Base-by-base conservation (phyloP, 2,113 vertebrate species). In the Bambusicola thoracicus region DNA sequence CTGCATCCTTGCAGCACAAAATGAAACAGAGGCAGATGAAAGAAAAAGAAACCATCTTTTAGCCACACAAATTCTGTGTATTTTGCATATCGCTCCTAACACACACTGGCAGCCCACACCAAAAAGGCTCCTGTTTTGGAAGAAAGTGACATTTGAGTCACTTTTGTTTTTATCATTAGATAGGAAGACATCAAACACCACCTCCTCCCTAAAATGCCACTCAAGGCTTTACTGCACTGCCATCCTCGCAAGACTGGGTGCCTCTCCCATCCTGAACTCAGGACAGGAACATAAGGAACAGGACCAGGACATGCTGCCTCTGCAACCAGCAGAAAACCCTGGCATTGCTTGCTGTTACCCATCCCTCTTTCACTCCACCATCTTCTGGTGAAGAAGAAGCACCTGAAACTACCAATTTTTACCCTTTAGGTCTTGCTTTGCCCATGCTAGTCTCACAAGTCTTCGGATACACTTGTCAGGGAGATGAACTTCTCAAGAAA, bases 141-240 rank as follows among this genome's bases (percentile, higher is more conserved):
- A 96, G 81, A 94, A 93, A 87, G 85, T 87, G 89, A 92, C 85
- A 94, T 94, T 93, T 97, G 93, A 96, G 89, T 96, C 93, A 95
- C 89, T 81, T 96, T 81, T 94, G 89, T 44, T 96, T 97, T 94
- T 85, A 92, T 83, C 56, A 65, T 73, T 85, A 88, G n/a, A 62
- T 56, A 61, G 1, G 30, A 94, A 87, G 51, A 85, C 73, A 91
- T 94, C 79, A 89, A 90, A 94, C 79, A 94, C 49, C 59, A 90
- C 24, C 38, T 95, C 59, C 61, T 53, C n/a, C 13, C 62, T 85
- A 18, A 86, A 56, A 68, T 63, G 68, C 38, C 82, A 72, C 12
- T 25, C 21, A 4, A 3, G 65, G 51, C 56, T 67, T 44, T 34
- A 53, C 87, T 43, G 43, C 87, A 78, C n/a, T 81, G 82, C 43